Evolutionary conservation across 2,797 vertebrate species (phyloP), one percentile per base, ranked within the genome.

Genomic region (Rhinatrema bivittatum): DNA sequence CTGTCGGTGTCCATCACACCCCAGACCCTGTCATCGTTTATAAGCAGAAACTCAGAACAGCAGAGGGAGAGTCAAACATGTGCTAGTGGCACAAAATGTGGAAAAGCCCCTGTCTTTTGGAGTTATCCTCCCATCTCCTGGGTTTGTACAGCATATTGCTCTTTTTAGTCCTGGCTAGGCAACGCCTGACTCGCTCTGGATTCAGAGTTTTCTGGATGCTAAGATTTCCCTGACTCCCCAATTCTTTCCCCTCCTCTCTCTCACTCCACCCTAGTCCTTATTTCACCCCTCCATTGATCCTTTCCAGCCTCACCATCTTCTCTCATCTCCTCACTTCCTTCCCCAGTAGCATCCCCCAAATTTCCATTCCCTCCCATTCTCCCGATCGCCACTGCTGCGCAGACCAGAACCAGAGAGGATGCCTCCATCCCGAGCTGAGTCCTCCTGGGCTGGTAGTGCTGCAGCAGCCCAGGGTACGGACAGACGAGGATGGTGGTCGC

Each of bases 31-130:
- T n/a, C n/a, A n/a, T n/a, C n/a, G n/a, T n/a, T n/a, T n/a, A n/a
- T n/a, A n/a, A n/a, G n/a, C n/a, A n/a, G 18, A 49, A 36, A 24
- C 25, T 51, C 13, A 17, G 44, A 32, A 25, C 48, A 50, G 54
- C 43, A 53, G 42, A 53, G 38, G 25, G 20, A 10, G 16, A 10
- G 9, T 19, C 19, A 26, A 16, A 49, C 39, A 24, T n/a, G n/a
- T n/a, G n/a, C n/a, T n/a, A n/a, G n/a, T n/a, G n/a, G n/a, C n/a
- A n/a, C n/a, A n/a, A n/a, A n/a, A n/a, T n/a, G n/a, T n/a, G n/a
- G n/a, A n/a, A n/a, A n/a, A n/a, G n/a, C 31, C 23, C 8, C 25
- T 19, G 7, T 27, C 8, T 26, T 17, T 16, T 13, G 20, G 16
- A 14, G 32, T 24, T 27, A 7, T 22, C 4, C 2, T 4, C 7